A percentile compares a stretch with the other conserved stretches of the same genome.
Evolutionary conservation across 1,140 invertebrate species (phyloP).

Genomic region (Stegodyphus mimosarum): DNA sequence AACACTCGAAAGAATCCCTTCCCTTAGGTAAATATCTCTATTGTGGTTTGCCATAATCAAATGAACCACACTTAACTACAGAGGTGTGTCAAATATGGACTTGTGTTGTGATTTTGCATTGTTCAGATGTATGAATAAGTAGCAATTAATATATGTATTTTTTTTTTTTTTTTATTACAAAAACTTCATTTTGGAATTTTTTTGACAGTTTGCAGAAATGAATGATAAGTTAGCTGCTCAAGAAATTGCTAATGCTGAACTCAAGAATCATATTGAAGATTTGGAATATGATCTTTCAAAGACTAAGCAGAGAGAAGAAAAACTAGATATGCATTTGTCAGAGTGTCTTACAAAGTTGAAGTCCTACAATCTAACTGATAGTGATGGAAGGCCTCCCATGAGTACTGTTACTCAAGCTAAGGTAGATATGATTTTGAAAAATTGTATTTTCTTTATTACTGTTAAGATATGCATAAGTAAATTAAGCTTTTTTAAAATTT

Average conservation of each 20-base stretch:
- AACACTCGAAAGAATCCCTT: too few relatives aligned
- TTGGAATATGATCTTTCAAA: conserved; percentile 93
- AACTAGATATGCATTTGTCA: conserved; percentile 87
- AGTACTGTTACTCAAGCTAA: conserved; percentile 58
- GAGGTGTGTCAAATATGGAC: too few relatives aligned
- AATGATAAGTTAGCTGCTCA: conserved; percentile 91
- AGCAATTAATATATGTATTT: too few relatives aligned
- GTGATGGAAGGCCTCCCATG: conserved; percentile 53
- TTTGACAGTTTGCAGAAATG: conserved; percentile 81
- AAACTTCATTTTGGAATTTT: conserved; percentile 1
- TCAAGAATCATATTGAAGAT: conserved; percentile 96
- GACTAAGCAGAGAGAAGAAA: conserved; percentile 80
- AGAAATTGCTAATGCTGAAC: conserved; percentile 93
- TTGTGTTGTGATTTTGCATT: too few relatives aligned
- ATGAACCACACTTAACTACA: too few relatives aligned
- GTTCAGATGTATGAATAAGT: too few relatives aligned
- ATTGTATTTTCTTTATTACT: not conserved
- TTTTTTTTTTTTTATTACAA: too few relatives aligned
- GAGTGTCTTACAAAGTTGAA: conserved; percentile 92
- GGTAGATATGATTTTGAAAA: conserved; percentile 22
- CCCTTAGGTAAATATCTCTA: too few relatives aligned
- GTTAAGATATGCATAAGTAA: too few relatives aligned
- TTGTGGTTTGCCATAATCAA: too few relatives aligned
- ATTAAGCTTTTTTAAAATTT: too few relatives aligned
- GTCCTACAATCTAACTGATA: conserved; percentile 61